Evolutionary conservation across 2,888 invertebrate genomes (phyloP).

Genomic region (Spisula solida): DNA sequence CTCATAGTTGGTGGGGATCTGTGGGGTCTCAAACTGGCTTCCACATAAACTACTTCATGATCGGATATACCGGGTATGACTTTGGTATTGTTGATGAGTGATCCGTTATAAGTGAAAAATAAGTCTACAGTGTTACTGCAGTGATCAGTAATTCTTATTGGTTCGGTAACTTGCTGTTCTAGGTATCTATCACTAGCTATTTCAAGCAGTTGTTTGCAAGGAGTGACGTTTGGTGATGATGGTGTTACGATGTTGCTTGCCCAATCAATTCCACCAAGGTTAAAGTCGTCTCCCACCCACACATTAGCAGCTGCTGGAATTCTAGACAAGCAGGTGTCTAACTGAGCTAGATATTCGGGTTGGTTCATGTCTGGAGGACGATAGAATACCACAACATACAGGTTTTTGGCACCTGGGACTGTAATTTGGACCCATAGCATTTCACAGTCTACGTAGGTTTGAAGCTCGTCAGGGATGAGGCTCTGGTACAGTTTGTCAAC

Average conservation of each 20-base stretch:
- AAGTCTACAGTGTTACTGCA: slow-evolving; percentile 30
- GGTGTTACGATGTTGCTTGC: slow-evolving; percentile 1
- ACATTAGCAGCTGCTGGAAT: slow-evolving; percentile 33
- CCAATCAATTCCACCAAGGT: slow-evolving; percentile 41
- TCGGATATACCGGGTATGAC: slow-evolving; percentile 27
- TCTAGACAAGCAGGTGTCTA: slow-evolving; percentile 3
- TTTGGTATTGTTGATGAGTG: slow-evolving; percentile 26
- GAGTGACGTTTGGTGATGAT: neutral
- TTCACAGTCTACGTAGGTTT: neutral
- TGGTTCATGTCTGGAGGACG: slow-evolving; percentile 27
- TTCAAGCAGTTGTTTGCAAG: neutral
- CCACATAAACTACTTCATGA: slow-evolving; percentile 24
- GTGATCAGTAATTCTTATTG: slow-evolving; percentile 40
- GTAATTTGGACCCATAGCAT: slow-evolving; percentile 37
- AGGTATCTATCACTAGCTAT: slow-evolving; percentile 21
- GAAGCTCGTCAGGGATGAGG: slow-evolving; percentile 30
- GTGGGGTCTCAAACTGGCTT: slow-evolving; percentile 27
- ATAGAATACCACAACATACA: slow-evolving; percentile 35
- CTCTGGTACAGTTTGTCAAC: neutral
- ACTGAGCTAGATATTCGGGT: neutral
- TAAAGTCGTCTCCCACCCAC: slow-evolving; percentile 44
- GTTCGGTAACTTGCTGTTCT: slow-evolving; percentile 30
- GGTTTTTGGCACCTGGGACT: slow-evolving; percentile 3
- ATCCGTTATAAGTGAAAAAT: slow-evolving; percentile 42
- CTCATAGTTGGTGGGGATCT: neutral